These are phyloP conservation scores for Mnemiopsis leidyi DNA, from an alignment of 37 sponge, comb jelly and placozoan species.

Conservation along the genomic window DNA sequence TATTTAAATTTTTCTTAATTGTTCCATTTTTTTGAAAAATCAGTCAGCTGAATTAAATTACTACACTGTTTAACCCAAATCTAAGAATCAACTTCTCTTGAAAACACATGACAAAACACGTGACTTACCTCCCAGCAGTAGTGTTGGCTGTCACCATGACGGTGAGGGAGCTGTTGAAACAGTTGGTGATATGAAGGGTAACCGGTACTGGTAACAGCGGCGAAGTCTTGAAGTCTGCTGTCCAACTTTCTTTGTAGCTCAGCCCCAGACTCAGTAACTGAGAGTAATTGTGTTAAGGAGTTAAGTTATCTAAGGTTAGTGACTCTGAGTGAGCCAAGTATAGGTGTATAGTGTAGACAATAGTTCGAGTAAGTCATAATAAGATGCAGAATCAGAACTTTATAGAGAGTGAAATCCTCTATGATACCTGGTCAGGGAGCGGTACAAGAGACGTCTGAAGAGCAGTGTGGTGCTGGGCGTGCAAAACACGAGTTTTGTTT, in stretches of 20 bases:
- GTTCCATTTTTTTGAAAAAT: too few relatives aligned
- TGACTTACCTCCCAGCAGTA: conserved; percentile 54
- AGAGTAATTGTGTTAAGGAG: not conserved
- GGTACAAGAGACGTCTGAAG: not conserved
- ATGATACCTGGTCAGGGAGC: not conserved
- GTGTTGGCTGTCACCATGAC: conserved; percentile 49
- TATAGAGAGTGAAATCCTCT: too few relatives aligned
- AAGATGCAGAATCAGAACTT: too few relatives aligned
- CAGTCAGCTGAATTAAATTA: too few relatives aligned
- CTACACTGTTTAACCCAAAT: too few relatives aligned
- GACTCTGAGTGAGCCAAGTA: too few relatives aligned
- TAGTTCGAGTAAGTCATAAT: too few relatives aligned
- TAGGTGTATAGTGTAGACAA: too few relatives aligned
- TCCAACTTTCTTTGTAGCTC: conserved; percentile 51
- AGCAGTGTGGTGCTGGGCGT: conserved; percentile 52
- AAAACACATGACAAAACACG: too few relatives aligned
- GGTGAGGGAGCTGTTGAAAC: not conserved
- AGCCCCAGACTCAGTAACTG: conserved; percentile 41
- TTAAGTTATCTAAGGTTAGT: too few relatives aligned
- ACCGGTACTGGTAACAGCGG: conserved; percentile 40
- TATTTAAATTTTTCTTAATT: too few relatives aligned
- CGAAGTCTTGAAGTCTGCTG: conserved; percentile 29
- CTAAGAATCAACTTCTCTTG: too few relatives aligned
- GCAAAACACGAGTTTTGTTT: not conserved
- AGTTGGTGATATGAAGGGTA: conserved; percentile 39